Evolutionary conservation across 1,140 invertebrate species (phyloP), one percentile per base, ranked within the genome.

Genomic region (Contarinia nasturtii): DNA sequence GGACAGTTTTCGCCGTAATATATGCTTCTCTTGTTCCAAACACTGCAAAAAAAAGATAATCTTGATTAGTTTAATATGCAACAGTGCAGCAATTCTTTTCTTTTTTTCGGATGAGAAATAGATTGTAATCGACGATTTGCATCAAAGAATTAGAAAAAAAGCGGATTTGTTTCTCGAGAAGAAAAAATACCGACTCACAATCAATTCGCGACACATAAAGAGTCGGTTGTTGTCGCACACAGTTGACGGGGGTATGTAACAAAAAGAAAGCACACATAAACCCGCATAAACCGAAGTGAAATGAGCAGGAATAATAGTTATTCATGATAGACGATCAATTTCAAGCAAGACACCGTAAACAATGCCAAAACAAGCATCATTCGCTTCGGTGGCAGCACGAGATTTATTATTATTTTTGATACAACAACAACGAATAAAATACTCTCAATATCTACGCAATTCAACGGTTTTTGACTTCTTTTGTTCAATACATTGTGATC

Each of bases 21-120:
- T 71, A 64, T 95, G 86, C 54, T 89, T 83, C 65, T 95, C 89
- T 67, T 95, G 90, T 67, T 94, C 88, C 61, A 95, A 73, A 59
- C 81, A 77, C 91, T 96, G 70, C 15, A 71, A 64, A 51, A 53
- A 50, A 49, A 1, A 17, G 18, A 22, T 18, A 42, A 27, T n/a
- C n/a, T n/a, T 12, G 19, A 14, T 44, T 44, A 14, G 17, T 12
- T 42, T 5, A 44, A 44, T 44, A 44, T 20, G 17, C 20, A 44
- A 44, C 3, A 19, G 12, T 44, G 27, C 27, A 27, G 27, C 27
- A 27, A 27, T 27, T 27, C 10, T 27, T 27, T 3, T 3, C 27
- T 40, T 15, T 15, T 15, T 3, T 40, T 40, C 10, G 27, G 4
- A 27, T 27, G 27, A 27, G 10, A 27, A 40, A 42, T 15, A 42